Percentiles rank a stretch among this genome's conserved stretches.
phyloP scores from a whole-genome alignment of 2,888 invertebrate genomes.

The Ophonus ardosiacus region DNA sequence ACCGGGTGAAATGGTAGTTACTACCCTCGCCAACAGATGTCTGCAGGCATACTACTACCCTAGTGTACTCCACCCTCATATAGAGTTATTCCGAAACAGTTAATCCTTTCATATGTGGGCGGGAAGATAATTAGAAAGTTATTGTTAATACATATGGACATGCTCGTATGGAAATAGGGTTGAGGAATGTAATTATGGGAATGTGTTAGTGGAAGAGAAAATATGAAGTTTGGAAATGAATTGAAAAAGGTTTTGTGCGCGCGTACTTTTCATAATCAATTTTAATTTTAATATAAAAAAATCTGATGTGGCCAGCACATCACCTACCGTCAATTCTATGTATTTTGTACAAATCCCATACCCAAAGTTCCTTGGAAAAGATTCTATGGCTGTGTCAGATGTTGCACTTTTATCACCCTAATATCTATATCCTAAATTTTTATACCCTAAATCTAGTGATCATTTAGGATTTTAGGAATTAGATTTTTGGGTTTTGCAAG shows the following conservation, averaged over 20 bases:
- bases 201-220: background rate
- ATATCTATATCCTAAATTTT: no score
- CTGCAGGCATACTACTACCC: slow-evolving; percentile 18
- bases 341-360: no score
- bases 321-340: no score
- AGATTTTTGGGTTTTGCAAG: no score
- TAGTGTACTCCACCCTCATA: slow-evolving; percentile 14
- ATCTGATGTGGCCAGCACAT: no score
- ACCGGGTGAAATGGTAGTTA: slow-evolving; percentile 57
- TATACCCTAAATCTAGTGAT: no score
- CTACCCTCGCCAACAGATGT: slow-evolving; percentile 53
- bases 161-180: background rate
- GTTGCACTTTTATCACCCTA: no score
- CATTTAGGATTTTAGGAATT: no score
- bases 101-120: slow-evolving; percentile 4
- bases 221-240: background rate
- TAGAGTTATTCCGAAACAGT: background rate
- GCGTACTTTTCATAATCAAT: no score
- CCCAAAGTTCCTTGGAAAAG: no score
- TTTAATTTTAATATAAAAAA: no score
- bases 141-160: background rate
- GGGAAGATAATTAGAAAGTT: background rate
- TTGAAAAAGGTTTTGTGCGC: background rate
- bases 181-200: background rate
- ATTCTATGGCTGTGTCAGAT: no score